phyloP scores from a whole-genome alignment of 2,113 vertebrate species.

The Brachypteracias leptosomus region DNA sequence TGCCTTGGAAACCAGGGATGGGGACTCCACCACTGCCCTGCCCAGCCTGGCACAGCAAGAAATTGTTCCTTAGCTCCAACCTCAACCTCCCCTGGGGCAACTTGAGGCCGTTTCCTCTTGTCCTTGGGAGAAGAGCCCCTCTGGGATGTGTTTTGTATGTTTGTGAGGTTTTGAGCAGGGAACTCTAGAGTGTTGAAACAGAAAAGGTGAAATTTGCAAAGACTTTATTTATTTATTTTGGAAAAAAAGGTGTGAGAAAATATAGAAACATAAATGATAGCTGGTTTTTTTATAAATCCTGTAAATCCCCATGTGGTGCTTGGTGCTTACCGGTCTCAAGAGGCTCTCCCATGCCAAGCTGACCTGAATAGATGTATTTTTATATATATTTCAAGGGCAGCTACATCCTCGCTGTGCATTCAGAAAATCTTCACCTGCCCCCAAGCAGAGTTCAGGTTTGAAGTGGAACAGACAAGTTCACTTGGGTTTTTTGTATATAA shows the following conservation, averaged over 20 bases:
- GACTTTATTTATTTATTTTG: too few relatives aligned
- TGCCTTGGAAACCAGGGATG: neutral
- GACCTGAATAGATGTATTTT: neutral
- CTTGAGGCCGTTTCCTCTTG: neutral
- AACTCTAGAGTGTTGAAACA: neutral
- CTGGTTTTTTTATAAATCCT: neutral
- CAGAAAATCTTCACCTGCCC: neutral
- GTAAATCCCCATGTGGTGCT: neutral
- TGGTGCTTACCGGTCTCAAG: neutral
- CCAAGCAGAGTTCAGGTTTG: neutral
- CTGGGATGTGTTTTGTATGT: fast-evolving
- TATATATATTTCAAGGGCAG: neutral
- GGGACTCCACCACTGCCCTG: neutral
- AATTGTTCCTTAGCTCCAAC: neutral
- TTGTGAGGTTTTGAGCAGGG: neutral
- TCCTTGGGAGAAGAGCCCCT: neutral
- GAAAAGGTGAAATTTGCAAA: neutral
- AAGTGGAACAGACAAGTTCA: neutral
- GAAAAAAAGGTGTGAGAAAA: neutral
- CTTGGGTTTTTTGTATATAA: neutral
- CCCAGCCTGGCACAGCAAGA: neutral
- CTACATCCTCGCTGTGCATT: neutral
- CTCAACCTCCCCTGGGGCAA: too few relatives aligned
- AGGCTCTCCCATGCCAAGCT: neutral
- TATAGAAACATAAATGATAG: neutral